Evolutionary conservation across 2,797 vertebrate genomes (phyloP).

Genomic region (Enteromius afrohamiltoni): DNA sequence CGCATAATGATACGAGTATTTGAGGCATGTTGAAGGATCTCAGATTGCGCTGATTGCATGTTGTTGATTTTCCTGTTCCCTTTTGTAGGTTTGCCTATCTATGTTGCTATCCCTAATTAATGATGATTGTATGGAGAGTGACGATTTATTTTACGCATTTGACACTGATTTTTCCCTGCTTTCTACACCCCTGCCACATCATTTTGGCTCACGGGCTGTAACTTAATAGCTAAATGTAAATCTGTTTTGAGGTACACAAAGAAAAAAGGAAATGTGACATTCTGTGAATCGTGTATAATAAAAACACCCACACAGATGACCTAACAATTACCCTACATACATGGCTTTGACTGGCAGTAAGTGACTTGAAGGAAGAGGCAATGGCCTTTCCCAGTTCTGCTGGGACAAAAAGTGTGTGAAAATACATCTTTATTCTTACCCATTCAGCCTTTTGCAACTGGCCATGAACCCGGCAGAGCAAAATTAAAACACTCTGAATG

Average conservation of each 20-base stretch:
- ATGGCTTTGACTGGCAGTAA: neutral
- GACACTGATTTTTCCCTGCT: neutral
- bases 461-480: constrained; percentile 9
- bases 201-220: neutral
- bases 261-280: neutral
- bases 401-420: constrained; percentile 27
- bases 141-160: neutral
- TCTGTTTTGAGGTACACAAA: neutral
- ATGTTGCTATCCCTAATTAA: neutral
- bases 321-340: neutral
- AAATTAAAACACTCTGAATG: constrained; percentile 19
- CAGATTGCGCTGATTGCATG: neutral
- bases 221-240: constrained; percentile 7
- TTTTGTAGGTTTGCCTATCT: neutral
- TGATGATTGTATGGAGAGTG: neutral
- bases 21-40: constrained; percentile 1
- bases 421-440: constrained; percentile 9
- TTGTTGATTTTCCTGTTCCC: neutral
- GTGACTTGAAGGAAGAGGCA: constrained; percentile 9
- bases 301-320: neutral
- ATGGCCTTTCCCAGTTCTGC: constrained; percentile 1
- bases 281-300: neutral
- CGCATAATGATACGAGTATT: neutral
- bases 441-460: neutral
- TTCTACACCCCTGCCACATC: neutral